phyloP scores from a whole-genome alignment of 2,888 invertebrate species.

The Xiphydria camelus region DNA sequence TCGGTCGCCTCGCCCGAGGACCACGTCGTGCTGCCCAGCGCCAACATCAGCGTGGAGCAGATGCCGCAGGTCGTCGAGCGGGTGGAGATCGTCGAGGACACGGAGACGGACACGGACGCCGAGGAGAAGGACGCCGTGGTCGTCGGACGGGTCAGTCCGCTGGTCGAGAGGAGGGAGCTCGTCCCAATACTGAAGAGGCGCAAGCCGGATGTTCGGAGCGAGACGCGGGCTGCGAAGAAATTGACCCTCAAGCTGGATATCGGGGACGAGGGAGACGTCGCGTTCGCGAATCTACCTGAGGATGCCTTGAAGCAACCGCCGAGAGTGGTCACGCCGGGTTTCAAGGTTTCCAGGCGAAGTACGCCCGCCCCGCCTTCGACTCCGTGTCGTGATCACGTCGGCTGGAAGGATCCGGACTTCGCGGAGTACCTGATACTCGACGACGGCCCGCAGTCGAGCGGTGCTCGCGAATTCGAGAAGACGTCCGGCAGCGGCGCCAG shows the following conservation, averaged over 20 bases:
- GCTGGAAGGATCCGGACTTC: constrained; percentile 45
- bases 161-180: constrained; percentile 26
- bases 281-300: constrained; percentile 20
- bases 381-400: constrained; percentile 29
- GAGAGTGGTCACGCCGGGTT: neutral
- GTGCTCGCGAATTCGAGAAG: constrained; percentile 30
- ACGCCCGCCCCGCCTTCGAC: constrained; percentile 5
- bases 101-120: constrained; percentile 52
- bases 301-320: constrained; percentile 7
- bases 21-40: constrained; percentile 49
- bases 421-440: constrained; percentile 52
- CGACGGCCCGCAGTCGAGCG: constrained; percentile 48
- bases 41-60: constrained; percentile 46
- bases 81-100: constrained; percentile 58
- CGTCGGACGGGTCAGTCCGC: constrained; percentile 9
- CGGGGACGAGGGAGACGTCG: constrained; percentile 24
- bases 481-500: constrained; percentile 1
- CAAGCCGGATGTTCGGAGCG: constrained; percentile 6
- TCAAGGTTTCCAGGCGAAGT: neutral
- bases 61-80: constrained; percentile 57
- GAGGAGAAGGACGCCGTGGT: constrained; percentile 35
- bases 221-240: constrained; percentile 31
- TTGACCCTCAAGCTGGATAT: constrained; percentile 37
- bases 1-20: constrained; percentile 63
- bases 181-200: constrained; percentile 39